Evolutionary conservation across 2,113 vertebrate genomes (phyloP).

Genomic region (Pedionomus torquatus): DNA sequence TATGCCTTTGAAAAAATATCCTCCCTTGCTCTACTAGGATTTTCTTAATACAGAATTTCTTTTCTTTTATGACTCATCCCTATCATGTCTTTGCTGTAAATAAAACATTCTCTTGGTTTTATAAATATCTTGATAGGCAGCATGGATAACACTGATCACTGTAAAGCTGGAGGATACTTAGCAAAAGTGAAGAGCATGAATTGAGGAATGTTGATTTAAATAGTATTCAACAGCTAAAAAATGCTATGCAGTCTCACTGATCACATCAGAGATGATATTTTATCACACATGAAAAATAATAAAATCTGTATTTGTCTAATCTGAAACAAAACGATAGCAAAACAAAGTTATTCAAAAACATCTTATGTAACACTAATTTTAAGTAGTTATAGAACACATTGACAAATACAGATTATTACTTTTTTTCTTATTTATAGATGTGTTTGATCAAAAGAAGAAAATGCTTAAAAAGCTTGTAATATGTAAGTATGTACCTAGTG

Average conservation of each 20-base stretch:
- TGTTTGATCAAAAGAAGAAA: background rate
- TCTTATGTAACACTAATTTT: background rate
- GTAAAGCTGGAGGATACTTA: background rate
- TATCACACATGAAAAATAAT: background rate
- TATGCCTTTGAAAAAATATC: conserved; percentile 8
- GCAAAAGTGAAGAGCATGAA: background rate
- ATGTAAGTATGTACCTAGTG: background rate
- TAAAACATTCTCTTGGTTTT: conserved; percentile 23
- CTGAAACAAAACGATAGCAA: background rate
- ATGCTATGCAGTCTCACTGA: background rate
- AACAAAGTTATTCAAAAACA: background rate
- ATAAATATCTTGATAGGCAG: conserved; percentile 24
- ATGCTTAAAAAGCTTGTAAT: background rate
- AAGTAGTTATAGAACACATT: background rate
- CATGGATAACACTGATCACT: conserved; percentile 4
- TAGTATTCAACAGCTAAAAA: background rate
- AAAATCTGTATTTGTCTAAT: background rate
- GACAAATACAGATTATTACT: background rate
- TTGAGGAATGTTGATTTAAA: background rate
- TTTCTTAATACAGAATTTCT: background rate
- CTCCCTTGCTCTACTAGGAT: background rate
- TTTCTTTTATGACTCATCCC: conserved; percentile 51
- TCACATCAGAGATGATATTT: background rate
- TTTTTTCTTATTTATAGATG: background rate
- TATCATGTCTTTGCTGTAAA: conserved; percentile 3